Conservation (phyloP, 2,113 vertebrate species). For the Ciconia maguari region DNA sequence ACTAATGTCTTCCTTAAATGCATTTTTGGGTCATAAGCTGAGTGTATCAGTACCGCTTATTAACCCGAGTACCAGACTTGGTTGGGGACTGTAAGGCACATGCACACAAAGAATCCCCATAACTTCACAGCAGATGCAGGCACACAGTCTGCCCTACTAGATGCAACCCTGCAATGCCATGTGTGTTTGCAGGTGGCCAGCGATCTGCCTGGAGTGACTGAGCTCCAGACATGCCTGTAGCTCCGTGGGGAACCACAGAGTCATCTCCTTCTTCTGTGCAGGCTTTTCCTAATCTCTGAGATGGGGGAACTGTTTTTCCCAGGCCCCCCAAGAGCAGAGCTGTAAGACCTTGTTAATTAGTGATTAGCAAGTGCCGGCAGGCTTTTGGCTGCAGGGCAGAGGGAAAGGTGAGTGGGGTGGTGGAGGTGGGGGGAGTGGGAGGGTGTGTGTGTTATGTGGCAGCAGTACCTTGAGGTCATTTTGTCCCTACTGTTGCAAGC, state of each 20-base stretch:
- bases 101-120: fast-evolving
- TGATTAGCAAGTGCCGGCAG: neutral
- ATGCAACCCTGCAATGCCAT: neutral
- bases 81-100: fast-evolving
- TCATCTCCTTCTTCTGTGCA: neutral
- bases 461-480: neutral
- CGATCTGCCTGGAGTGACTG: neutral
- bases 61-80: neutral
- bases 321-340: neutral
- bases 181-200: neutral
- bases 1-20: neutral
- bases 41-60: neutral
- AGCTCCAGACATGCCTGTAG: neutral
- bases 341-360: neutral
- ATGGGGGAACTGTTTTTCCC: neutral
- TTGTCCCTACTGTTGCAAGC: neutral
- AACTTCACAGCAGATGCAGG: neutral
- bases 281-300: neutral
- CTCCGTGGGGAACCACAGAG: neutral
- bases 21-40: neutral
- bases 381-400: neutral
- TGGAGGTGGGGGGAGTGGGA: too few species aligned
- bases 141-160: too few species aligned
- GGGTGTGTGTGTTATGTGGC: neutral
- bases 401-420: neutral